A percentile compares a stretch with the other conserved stretches of the same genome.
Conservation (phyloP, 1,140 invertebrate genomes). For the Penaeus chinensis region DNA sequence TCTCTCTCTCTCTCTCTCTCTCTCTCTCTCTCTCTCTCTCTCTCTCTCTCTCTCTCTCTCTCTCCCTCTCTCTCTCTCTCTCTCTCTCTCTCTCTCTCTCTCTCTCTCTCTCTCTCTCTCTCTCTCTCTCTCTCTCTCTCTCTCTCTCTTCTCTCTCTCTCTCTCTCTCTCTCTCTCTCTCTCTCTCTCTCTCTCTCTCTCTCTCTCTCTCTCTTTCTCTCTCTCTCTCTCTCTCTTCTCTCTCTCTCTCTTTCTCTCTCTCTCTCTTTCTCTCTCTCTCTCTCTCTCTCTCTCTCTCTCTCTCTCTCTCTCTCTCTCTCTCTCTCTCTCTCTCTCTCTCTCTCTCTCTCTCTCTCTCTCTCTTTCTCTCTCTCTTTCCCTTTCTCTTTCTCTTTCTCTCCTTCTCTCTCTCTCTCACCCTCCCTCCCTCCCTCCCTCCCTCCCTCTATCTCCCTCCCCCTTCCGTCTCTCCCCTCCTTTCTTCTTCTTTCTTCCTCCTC, state of each 20-base stretch:
- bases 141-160: too few species aligned
- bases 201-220: background rate
- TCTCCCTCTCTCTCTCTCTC: background rate
- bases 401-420: too few species aligned
- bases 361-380: background rate
- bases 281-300: background rate
- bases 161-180: too few species aligned
- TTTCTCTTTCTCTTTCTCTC: too few species aligned
- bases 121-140: too few species aligned
- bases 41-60: background rate
- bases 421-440: too few species aligned
- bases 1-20: background rate
- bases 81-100: slow-evolving; percentile 28
- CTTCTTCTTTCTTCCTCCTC: too few species aligned
- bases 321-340: background rate
- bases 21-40: background rate
- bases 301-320: background rate
- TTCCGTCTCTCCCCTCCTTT: too few species aligned
- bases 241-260: background rate
- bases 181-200: background rate
- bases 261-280: background rate
- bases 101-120: too few species aligned
- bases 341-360: slow-evolving; percentile 23
- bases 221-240: background rate
- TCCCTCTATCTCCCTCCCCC: too few species aligned